Evolutionary conservation across 2,113 vertebrate genomes (phyloP), one percentile per base, ranked within the genome.

Genomic region (Alethe castanea): DNA sequence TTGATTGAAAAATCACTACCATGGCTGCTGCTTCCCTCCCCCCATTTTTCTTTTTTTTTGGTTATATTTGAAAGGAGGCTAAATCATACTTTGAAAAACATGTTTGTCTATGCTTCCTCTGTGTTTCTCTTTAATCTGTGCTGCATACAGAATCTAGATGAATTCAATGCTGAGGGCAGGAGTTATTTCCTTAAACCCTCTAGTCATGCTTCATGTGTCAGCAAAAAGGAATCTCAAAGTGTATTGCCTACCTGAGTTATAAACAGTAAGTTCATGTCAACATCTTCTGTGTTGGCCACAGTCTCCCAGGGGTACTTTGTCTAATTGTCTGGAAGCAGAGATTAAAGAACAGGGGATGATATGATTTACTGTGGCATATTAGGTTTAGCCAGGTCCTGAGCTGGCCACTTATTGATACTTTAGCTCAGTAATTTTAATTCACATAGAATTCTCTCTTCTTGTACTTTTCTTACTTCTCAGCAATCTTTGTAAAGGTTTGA

Each of bases 241-340:
- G 28, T 50, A 24, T 66, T 83, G 7, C 35, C 29, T 23, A 54
- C 28, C 53, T 81, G 36, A 60, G 35, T n/a, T 81, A 66, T 6
- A 83, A 88, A 11, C 15, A 66, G 54, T 29, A 48, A 81, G 9
- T 57, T 88, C 47, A 26, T 86, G 35, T 65, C 45, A 69, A 38
- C 11, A 59, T 71, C 25, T 19, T 60, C 12, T 29, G 24, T 38
- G 14, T 59, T 20, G 48, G 36, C 45, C 65, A 24, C 19, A 42
- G 20, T 60, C 28, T 93, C 70, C 16, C 33, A n/a, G 36, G 33
- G 66, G 29, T 23, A 44, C 65, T 25, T 59, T 79, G 59, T n/a
- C 59, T 91, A 91, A 88, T 90, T 92, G 33, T 94, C 65, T 93
- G 73, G 66, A 81, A 96, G 50, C 7, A 36, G 38, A 72, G 31